Conservation (phyloP, 2,888 invertebrate species). For the Frankliniella intonsa region DNA sequence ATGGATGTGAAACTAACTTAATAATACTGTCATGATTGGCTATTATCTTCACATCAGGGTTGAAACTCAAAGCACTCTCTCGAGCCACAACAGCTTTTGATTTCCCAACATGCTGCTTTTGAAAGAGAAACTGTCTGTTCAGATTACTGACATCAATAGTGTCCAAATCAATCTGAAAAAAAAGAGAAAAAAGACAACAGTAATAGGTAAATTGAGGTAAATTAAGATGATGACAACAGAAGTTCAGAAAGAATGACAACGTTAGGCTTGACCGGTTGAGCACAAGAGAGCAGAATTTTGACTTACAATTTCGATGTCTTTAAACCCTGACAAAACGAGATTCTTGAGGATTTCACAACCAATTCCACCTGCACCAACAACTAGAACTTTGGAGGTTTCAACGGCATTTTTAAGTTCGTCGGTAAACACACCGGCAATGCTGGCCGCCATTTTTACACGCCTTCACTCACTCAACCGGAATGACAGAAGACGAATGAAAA, state of each 20-base stretch:
- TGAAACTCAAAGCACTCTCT: conserved; percentile 82
- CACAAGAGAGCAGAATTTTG: not conserved
- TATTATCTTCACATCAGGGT: conserved; percentile 80
- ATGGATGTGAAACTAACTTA: conserved; percentile 57
- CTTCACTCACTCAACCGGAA: too few relatives aligned
- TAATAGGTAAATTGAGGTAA: not conserved
- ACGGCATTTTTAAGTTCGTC: conserved; percentile 62
- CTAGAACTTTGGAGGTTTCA: conserved; percentile 67
- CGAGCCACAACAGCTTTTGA: conserved; percentile 91
- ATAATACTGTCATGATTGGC: conserved; percentile 92
- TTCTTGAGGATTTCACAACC: conserved; percentile 98
- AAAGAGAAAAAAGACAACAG: too few relatives aligned
- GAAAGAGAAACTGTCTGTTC: conserved; percentile 98
- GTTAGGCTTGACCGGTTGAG: conserved; percentile 30
- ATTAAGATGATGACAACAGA: not conserved
- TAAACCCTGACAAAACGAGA: conserved; percentile 90
- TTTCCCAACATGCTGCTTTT: conserved; percentile 95
- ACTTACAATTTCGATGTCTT: conserved; percentile 89
- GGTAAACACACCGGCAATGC: conserved; percentile 62
- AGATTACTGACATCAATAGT: conserved; percentile 99
- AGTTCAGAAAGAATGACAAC: conserved; percentile 9
- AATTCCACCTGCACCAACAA: conserved; percentile 97
- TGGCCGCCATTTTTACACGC: conserved; percentile 58
- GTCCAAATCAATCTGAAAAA: conserved; percentile 92
- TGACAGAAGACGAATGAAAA: too few relatives aligned